Conservation (phyloP, 64 coral and sea anemone genomes). For the Orbicella faveolata region DNA sequence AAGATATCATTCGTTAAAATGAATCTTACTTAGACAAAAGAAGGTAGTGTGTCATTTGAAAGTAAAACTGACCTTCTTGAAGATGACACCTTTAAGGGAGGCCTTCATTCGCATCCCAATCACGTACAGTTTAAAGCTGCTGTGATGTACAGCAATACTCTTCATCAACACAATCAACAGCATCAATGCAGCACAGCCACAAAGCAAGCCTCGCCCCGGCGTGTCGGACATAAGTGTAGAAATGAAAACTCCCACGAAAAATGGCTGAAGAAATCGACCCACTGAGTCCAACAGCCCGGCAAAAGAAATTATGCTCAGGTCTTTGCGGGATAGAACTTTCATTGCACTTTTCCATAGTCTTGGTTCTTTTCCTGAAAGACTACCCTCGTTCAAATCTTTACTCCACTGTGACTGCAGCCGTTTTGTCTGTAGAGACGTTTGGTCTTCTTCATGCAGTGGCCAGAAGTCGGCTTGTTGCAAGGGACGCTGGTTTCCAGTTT, state of each 20-base stretch:
- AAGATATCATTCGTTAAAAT: no score
- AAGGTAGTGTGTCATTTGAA: no score
- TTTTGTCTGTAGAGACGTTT: conserved; percentile 9
- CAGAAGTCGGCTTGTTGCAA: conserved; percentile 30
- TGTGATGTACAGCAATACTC: conserved; percentile 31
- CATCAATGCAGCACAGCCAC: conserved; percentile 9
- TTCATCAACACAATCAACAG: conserved; percentile 39
- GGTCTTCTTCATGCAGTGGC: conserved; percentile 35
- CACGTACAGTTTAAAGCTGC: conserved; percentile 38
- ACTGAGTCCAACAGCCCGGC: conserved; percentile 22
- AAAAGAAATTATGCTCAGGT: conserved; percentile 17
- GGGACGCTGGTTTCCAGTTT: conserved; percentile 42
- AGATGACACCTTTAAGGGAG: conserved; percentile 33
- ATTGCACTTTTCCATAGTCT: conserved; percentile 18
- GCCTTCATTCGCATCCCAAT: conserved; percentile 42
- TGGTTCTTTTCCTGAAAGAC: background rate
- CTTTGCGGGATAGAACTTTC: conserved; percentile 24
- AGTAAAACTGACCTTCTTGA: conserved; percentile 15
- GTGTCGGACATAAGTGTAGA: conserved; percentile 8
- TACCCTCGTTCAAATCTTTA: background rate
- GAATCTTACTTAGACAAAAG: no score
- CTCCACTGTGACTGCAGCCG: conserved; percentile 22
- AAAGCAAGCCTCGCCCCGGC: conserved; percentile 1
- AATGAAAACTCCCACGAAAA: conserved; percentile 32
- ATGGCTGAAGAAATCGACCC: conserved; percentile 45